Conservation (phyloP, 2,888 invertebrate species). For the Branchinecta sandiegonensis region DNA sequence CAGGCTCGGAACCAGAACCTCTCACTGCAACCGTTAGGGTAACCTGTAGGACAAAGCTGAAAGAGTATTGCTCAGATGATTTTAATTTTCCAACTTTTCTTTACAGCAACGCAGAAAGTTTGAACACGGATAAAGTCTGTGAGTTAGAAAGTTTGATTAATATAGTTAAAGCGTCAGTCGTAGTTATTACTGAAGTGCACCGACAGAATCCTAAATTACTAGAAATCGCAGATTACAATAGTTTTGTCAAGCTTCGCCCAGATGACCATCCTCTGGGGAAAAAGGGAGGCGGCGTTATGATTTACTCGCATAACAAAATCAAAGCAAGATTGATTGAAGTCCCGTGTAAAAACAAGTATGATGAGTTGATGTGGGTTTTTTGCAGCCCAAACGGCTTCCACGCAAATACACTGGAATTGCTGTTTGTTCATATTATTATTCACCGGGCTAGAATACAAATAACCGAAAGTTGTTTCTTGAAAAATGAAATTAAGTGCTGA, state of each 20-base stretch:
- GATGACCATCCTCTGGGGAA: conserved; percentile 1
- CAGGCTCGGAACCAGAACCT: too few species aligned
- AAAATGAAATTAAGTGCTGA: not conserved
- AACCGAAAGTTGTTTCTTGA: not conserved
- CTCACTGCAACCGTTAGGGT: too few species aligned
- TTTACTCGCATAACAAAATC: not conserved
- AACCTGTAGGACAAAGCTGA: too few species aligned
- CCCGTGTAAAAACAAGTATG: not conserved
- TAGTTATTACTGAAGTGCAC: not conserved
- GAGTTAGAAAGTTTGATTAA: not conserved
- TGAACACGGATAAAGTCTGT: not conserved
- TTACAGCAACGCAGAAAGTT: conserved; percentile 14
- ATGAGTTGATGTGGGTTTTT: conserved; percentile 6
- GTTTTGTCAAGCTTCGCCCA: conserved; percentile 8
- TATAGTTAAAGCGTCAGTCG: not conserved
- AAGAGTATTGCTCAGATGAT: too few species aligned
- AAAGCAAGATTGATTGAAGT: conserved; percentile 9
- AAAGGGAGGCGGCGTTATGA: not conserved
- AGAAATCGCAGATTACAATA: conserved; percentile 4
- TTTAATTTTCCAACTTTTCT: not conserved
- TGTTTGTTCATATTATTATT: not conserved
- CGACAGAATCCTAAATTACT: not conserved
- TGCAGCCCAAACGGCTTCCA: conserved; percentile 11
- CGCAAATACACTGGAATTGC: not conserved
- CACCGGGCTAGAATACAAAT: not conserved